These are phyloP conservation scores for Periophthalmodon schlosseri DNA, from an alignment of 2,113 vertebrate species.

Conservation along the genomic window DNA sequence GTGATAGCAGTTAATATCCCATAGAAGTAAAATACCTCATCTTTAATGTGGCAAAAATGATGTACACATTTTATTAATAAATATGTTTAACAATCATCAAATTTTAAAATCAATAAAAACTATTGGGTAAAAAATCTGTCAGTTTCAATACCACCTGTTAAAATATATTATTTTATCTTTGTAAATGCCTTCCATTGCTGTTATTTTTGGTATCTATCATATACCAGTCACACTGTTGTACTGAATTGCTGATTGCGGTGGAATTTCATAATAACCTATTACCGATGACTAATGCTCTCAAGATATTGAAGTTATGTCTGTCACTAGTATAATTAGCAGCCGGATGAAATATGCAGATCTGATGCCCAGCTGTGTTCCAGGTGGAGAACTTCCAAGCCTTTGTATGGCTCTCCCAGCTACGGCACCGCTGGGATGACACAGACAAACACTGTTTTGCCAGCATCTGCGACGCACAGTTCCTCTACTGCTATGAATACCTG, in stretches of 20 bases:
- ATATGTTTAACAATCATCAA: no score
- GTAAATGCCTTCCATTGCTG: neutral
- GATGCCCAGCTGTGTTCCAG: conserved; percentile 61
- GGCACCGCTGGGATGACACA: conserved; percentile 89
- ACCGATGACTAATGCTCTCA: conserved; percentile 32
- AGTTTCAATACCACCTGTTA: no score
- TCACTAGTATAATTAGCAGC: conserved; percentile 45
- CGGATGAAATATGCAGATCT: conserved; percentile 5
- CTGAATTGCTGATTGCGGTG: conserved; percentile 5
- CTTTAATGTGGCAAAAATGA: no score
- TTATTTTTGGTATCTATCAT: neutral
- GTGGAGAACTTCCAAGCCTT: conserved; percentile 91
- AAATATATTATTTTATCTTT: no score
- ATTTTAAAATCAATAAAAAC: no score
- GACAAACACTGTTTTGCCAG: conserved; percentile 89
- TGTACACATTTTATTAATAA: no score
- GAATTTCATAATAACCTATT: conserved; percentile 24
- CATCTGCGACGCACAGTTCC: conserved; percentile 95
- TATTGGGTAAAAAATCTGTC: no score
- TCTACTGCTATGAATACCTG: conserved; percentile 94
- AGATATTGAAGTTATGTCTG: conserved; percentile 23
- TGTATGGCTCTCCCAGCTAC: conserved; percentile 92
- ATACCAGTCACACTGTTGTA: neutral
- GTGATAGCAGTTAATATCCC: no score
- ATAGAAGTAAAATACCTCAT: no score